These are phyloP conservation scores for Paguma larvata DNA, from an alignment of 2,797 vertebrate genomes.

Conservation along the genomic window DNA sequence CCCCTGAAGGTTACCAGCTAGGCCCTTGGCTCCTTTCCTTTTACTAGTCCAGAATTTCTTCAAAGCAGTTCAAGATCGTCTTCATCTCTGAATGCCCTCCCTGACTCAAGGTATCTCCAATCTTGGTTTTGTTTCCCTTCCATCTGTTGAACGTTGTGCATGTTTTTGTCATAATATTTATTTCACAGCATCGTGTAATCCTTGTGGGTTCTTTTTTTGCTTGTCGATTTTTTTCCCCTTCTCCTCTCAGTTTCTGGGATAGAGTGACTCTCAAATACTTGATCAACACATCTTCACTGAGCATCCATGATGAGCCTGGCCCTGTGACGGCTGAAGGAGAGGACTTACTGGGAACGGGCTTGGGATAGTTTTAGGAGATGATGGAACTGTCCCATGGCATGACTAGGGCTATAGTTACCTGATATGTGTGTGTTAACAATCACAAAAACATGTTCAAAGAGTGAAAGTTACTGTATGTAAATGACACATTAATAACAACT, in stretches of 20 bases:
- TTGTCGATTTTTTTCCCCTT: not conserved
- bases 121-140: not conserved
- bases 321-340: not conserved
- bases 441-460: not conserved
- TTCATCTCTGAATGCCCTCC: not conserved
- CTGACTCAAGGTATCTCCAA: not conserved
- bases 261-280: not conserved
- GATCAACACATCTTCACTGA: not conserved
- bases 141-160: not conserved
- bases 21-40: not conserved
- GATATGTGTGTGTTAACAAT: not conserved
- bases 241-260: not conserved
- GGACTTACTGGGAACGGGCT: not conserved
- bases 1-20: not conserved
- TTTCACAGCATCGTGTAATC: not conserved
- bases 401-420: not conserved
- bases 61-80: not conserved
- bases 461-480: not conserved
- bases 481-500: not conserved
- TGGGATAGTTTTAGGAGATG: not conserved
- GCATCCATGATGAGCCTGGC: not conserved
- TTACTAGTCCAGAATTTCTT: not conserved
- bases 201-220: not conserved
- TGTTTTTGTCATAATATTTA: not conserved
- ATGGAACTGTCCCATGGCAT: not conserved